phyloP scores from a whole-genome alignment of 2,113 vertebrate species.

The Hydrochoerus hydrochaeris region DNA sequence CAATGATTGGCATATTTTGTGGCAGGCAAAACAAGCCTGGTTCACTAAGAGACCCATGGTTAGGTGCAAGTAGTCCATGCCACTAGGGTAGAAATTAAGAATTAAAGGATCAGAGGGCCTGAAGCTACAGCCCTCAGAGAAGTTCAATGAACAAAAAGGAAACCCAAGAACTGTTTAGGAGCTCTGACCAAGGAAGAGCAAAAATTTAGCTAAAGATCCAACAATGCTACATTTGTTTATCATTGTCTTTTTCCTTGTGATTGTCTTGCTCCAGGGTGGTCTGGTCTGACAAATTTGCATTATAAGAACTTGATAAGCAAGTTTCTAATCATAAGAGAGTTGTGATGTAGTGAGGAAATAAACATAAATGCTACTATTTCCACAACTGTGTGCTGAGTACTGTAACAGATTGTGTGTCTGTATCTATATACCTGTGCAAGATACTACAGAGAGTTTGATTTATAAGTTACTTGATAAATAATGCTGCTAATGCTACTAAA shows the following conservation, averaged over 20 bases:
- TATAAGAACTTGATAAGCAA: neutral
- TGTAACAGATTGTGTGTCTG: neutral
- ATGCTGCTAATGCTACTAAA: neutral
- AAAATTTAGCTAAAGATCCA: neutral
- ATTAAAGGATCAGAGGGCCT: neutral
- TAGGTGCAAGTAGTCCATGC: neutral
- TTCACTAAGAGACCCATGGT: neutral
- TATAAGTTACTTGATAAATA: conserved; percentile 13
- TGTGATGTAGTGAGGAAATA: neutral
- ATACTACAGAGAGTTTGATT: neutral
- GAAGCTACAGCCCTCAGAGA: neutral
- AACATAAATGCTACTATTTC: neutral
- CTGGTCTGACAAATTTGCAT: neutral
- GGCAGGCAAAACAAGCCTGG: neutral
- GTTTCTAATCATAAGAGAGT: neutral
- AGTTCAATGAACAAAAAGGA: neutral
- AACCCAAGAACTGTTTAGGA: neutral
- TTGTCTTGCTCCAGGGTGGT: neutral
- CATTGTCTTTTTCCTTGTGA: neutral
- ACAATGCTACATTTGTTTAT: neutral
- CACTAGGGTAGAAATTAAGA: neutral
- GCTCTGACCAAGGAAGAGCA: neutral
- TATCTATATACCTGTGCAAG: neutral
- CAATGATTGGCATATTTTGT: neutral
- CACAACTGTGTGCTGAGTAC: neutral